These are phyloP conservation scores for Drosophila anceps DNA, from an alignment of 2,888 invertebrate species.

Conservation along the genomic window DNA sequence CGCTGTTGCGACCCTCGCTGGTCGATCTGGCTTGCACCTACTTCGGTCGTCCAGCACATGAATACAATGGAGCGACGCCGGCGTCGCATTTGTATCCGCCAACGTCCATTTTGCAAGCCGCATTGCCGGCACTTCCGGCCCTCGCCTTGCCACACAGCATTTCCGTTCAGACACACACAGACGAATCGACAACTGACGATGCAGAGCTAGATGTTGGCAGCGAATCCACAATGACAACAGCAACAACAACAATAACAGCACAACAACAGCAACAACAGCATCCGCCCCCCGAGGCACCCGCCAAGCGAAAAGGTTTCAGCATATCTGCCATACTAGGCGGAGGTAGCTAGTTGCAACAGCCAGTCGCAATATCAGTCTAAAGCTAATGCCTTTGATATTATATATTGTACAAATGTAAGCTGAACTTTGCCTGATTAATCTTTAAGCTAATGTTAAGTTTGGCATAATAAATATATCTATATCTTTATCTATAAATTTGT, in stretches of 20 bases:
- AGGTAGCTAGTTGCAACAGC: constrained; percentile 63
- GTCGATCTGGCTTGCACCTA: constrained; percentile 85
- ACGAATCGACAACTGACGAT: constrained; percentile 65
- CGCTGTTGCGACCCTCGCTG: constrained; percentile 83
- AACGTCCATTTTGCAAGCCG: constrained; percentile 66
- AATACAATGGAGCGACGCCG: constrained; percentile 54
- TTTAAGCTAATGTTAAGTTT: constrained; percentile 43
- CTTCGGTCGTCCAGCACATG: constrained; percentile 80
- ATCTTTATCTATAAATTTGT: neutral
- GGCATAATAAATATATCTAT: constrained; percentile 30
- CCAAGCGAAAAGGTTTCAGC: constrained; percentile 83
- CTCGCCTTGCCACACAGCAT: constrained; percentile 57
- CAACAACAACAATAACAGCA: constrained; percentile 30
- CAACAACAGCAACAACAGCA: constrained; percentile 35
- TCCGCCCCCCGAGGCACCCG: constrained; percentile 59
- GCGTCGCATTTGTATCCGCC: constrained; percentile 58
- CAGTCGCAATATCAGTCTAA: neutral
- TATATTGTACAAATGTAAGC: constrained; percentile 34
- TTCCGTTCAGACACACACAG: constrained; percentile 59
- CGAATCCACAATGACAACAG: constrained; percentile 43
- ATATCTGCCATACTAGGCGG: constrained; percentile 85
- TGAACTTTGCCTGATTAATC: constrained; percentile 63
- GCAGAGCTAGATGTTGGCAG: constrained; percentile 71
- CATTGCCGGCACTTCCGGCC: constrained; percentile 64
- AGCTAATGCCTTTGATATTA: constrained; percentile 42